phyloP scores from a whole-genome alignment of 2,888 invertebrate species.

The Drosophila atroscutellata region DNA sequence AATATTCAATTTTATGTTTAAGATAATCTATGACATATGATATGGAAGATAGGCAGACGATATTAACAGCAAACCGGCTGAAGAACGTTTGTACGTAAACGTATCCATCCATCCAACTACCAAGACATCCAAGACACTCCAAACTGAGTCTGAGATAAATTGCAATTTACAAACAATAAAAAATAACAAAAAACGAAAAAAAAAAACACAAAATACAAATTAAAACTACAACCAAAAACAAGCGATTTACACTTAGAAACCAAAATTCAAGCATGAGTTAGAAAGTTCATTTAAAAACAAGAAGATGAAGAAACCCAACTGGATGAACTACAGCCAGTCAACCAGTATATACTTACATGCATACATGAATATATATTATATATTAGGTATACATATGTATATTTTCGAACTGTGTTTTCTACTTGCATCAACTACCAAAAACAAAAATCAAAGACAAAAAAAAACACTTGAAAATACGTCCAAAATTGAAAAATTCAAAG shows the following conservation, averaged over 20 bases:
- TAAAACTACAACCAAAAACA: slow-evolving; percentile 47
- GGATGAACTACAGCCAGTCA: slow-evolving; percentile 60
- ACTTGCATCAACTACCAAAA: slow-evolving; percentile 69
- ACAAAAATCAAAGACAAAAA: slow-evolving; percentile 32
- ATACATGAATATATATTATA: slow-evolving; percentile 48
- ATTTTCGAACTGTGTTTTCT: slow-evolving; percentile 79
- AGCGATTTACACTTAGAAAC: slow-evolving; percentile 72
- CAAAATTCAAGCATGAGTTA: slow-evolving; percentile 35
- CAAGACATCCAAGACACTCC: slow-evolving; percentile 75
- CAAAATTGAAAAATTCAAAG: slow-evolving; percentile 69
- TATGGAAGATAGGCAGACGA: slow-evolving; percentile 19
- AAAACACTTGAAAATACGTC: slow-evolving; percentile 79
- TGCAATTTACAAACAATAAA: slow-evolving; percentile 75
- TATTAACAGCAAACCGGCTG: slow-evolving; percentile 49
- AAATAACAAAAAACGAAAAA: slow-evolving; percentile 23
- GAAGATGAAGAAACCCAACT: slow-evolving; percentile 43
- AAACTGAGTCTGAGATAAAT: slow-evolving; percentile 80
- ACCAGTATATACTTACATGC: slow-evolving; percentile 56
- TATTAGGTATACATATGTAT: slow-evolving; percentile 70
- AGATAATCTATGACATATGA: slow-evolving; percentile 49
- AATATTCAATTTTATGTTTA: slow-evolving; percentile 74
- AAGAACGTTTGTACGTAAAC: slow-evolving; percentile 79
- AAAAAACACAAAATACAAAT: slow-evolving; percentile 16
- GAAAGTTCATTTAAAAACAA: slow-evolving; percentile 17
- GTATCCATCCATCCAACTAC: slow-evolving; percentile 82